These are phyloP conservation scores for Xiphophorus couchianus DNA, from an alignment of 2,113 vertebrate genomes.

Conservation along the genomic window DNA sequence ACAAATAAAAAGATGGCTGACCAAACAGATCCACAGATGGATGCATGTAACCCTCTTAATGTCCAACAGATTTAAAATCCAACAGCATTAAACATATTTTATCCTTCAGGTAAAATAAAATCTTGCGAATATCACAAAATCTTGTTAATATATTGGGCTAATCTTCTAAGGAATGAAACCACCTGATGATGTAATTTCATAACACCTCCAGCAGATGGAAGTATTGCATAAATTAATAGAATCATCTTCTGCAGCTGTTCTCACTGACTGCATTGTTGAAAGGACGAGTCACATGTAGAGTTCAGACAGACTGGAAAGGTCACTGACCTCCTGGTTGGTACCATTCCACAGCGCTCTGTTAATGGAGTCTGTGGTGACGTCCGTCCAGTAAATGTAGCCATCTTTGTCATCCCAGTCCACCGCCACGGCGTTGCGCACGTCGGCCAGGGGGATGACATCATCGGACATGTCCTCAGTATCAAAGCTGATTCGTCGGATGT, in stretches of 20 bases:
- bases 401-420: constrained; percentile 95
- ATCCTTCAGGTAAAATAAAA: too few relatives aligned
- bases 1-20: too few relatives aligned
- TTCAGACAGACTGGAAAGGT: background rate
- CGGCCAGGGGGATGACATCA: constrained; percentile 95
- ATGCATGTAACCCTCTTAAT: too few relatives aligned
- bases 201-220: constrained; percentile 58
- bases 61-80: too few relatives aligned
- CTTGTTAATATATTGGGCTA: too few relatives aligned
- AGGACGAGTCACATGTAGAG: background rate
- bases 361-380: constrained; percentile 97
- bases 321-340: constrained; percentile 90
- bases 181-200: constrained; percentile 3
- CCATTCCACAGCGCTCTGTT: constrained; percentile 98
- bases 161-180: too few relatives aligned
- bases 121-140: too few relatives aligned
- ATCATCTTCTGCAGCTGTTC: background rate
- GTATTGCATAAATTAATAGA: constrained; percentile 21
- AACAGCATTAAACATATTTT: too few relatives aligned
- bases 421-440: constrained; percentile 96
- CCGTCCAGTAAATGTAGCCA: constrained; percentile 97
- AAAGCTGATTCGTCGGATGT: constrained; percentile 99
- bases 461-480: constrained; percentile 98
- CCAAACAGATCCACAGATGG: too few relatives aligned
- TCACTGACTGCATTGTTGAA: background rate